Conservation (phyloP, 2,888 invertebrate species). For the Sinohyriopsis cumingii region DNA sequence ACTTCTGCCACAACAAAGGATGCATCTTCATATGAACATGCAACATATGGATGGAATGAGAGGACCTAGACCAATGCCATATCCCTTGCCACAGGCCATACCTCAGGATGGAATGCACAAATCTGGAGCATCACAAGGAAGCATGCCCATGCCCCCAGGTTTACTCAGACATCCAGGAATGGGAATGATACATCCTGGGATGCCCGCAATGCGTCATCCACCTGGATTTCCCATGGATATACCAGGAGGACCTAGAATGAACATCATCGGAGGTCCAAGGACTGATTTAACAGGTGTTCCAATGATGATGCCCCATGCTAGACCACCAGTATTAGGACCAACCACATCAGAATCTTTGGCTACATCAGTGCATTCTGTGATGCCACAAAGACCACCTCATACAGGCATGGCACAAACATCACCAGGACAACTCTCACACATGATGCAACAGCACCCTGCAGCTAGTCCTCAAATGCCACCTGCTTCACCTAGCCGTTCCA, state of each 20-base stretch:
- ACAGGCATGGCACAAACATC: constrained; percentile 1
- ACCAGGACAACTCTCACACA: constrained; percentile 13
- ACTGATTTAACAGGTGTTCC: too few relatives aligned
- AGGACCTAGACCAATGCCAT: constrained; percentile 24
- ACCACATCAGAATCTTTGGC: too few relatives aligned
- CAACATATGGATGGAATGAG: constrained; percentile 25
- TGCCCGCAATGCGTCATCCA: constrained; percentile 27
- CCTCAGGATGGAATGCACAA: constrained; percentile 24
- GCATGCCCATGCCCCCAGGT: constrained; percentile 28
- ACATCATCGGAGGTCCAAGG: background rate
- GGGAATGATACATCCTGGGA: constrained; percentile 33
- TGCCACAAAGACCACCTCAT: too few relatives aligned
- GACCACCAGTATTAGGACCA: too few relatives aligned
- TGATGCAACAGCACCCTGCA: constrained; percentile 6
- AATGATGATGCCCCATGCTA: too few relatives aligned
- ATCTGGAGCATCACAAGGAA: constrained; percentile 25
- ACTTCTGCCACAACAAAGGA: constrained; percentile 34
- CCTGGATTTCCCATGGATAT: constrained; percentile 22
- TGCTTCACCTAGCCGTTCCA: constrained; percentile 3
- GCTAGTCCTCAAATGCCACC: background rate
- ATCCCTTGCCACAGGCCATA: constrained; percentile 21
- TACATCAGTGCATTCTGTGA: too few relatives aligned
- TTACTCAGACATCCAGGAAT: constrained; percentile 27
- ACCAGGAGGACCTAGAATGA: constrained; percentile 17
- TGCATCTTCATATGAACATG: constrained; percentile 22